Percentiles rank a stretch among this genome's conserved stretches.
Evolutionary conservation across 2,888 invertebrate species (phyloP).

Genomic region (Agriotes lineatus): DNA sequence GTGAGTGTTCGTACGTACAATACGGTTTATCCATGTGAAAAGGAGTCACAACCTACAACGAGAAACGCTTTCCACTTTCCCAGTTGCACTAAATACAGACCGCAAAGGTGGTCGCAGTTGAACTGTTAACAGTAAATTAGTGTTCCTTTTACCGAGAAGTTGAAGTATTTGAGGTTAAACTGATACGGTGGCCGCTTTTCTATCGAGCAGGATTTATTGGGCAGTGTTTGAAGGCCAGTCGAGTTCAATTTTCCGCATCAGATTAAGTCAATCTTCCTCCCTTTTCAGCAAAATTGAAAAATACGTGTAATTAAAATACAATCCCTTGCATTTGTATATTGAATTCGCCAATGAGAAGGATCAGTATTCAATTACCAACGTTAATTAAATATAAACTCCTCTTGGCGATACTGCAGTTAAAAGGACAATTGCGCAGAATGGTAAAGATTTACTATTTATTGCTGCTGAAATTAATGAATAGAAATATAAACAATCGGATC

Average conservation of each 20-base stretch:
- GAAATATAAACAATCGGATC: not conserved
- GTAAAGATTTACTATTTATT: no score
- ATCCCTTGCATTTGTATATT: no score
- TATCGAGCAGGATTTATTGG: constrained; percentile 11
- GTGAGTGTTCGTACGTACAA: not conserved
- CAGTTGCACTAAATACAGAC: constrained; percentile 2
- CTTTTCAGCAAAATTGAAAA: not conserved
- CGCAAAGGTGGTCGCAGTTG: constrained; percentile 1
- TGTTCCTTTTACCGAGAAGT: constrained; percentile 11
- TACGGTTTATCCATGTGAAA: no score
- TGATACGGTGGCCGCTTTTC: constrained; percentile 19
- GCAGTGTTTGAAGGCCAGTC: not conserved
- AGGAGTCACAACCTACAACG: no score
- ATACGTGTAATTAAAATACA: not conserved
- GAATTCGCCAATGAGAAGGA: no score
- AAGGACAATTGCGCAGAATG: no score
- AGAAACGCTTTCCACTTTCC: constrained; percentile 13
- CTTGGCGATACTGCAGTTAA: no score
- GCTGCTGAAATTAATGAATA: constrained; percentile 13
- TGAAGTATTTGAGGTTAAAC: constrained; percentile 14
- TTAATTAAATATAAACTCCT: no score
- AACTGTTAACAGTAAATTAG: constrained; percentile 24
- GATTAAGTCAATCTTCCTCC: no score
- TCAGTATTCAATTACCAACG: no score
- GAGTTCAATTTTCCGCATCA: no score